A percentile compares a stretch with the other conserved stretches of the same genome.
Conservation (phyloP, 2,888 invertebrate genomes). For the Melangyna quadrimaculata region DNA sequence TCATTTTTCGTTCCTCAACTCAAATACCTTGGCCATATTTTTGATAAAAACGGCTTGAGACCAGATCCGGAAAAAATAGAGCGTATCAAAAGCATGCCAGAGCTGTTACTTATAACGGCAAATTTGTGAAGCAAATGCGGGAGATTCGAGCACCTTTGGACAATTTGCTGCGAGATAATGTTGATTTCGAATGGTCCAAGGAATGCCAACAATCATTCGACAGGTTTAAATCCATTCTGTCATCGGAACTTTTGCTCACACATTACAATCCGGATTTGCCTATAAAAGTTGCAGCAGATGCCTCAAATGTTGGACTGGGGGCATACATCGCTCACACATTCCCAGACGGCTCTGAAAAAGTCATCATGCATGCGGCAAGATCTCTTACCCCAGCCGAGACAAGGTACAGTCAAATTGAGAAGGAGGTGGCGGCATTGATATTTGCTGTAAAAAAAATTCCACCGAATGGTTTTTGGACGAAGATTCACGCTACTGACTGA, state of each 20-base stretch:
- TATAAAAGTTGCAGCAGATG: conserved; percentile 33
- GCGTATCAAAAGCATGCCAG: too few relatives aligned
- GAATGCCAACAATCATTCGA: conserved; percentile 26
- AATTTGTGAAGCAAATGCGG: too few relatives aligned
- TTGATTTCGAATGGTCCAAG: conserved; percentile 19
- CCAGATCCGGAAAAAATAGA: too few relatives aligned
- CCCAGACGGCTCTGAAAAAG: conserved; percentile 74
- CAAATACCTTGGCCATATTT: too few relatives aligned
- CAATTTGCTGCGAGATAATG: conserved; percentile 5
- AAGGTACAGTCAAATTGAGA: too few relatives aligned
- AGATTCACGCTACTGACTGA: neutral
- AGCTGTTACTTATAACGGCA: too few relatives aligned
- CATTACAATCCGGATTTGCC: conserved; percentile 36
- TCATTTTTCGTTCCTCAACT: too few relatives aligned
- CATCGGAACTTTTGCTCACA: conserved; percentile 4
- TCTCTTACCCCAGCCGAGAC: conserved; percentile 20
- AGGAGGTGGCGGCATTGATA: too few relatives aligned
- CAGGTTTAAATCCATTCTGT: conserved; percentile 3
- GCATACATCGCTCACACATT: conserved; percentile 22
- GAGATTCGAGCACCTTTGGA: conserved; percentile 16
- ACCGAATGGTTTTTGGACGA: neutral
- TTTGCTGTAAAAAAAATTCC: too few relatives aligned
- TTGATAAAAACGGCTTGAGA: too few relatives aligned
- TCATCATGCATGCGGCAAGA: conserved; percentile 74
- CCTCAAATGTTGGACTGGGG: conserved; percentile 39